Percentiles rank a stretch among this genome's conserved stretches.
Conservation (phyloP, 2,797 vertebrate species). For the Anguilla anguilla region DNA sequence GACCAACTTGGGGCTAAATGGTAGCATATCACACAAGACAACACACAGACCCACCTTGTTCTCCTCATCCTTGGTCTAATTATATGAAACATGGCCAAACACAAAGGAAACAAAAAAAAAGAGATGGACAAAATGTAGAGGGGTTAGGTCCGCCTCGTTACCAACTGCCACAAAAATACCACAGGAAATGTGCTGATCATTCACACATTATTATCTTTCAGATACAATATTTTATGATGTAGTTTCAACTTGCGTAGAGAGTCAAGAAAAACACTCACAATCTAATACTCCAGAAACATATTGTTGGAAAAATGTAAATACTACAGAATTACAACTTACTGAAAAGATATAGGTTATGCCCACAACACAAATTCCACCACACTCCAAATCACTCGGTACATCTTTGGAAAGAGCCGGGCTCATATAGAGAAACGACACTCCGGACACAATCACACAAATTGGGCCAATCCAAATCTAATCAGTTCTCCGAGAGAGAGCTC, state of each 20-base stretch:
- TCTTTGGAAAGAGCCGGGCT: not conserved
- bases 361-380: not conserved
- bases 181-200: not conserved
- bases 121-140: not conserved
- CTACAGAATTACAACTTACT: not conserved
- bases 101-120: conserved; percentile 13
- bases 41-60: conserved; percentile 60
- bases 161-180: not conserved
- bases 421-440: not conserved
- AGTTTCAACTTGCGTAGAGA: not conserved
- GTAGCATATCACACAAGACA: not conserved
- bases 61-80: conserved; percentile 63
- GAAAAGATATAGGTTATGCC: not conserved
- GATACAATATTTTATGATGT: not conserved
- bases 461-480: not conserved
- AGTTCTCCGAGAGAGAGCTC: not conserved
- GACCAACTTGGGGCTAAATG: no score
- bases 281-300: not conserved
- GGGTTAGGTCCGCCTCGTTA: not conserved
- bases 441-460: not conserved
- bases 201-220: not conserved
- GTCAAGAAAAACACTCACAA: no score
- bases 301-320: not conserved
- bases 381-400: not conserved
- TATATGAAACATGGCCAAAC: conserved; percentile 23